phyloP scores from a whole-genome alignment of 2,113 vertebrate species.

The Xiphophorus couchianus region DNA sequence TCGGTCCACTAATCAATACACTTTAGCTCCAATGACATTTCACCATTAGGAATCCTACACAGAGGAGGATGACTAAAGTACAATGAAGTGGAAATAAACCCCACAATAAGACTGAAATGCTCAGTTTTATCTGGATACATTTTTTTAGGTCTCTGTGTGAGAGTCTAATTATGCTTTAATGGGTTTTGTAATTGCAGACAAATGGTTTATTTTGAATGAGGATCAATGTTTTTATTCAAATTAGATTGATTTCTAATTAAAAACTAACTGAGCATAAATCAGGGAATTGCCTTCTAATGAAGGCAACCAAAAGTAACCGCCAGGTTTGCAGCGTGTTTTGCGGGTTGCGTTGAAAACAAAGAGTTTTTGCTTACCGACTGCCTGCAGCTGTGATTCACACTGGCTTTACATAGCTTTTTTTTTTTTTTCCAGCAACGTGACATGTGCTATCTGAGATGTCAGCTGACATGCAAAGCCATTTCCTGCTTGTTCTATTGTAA shows the following conservation, averaged over 20 bases:
- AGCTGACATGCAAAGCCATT: constrained; percentile 70
- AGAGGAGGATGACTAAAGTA: neutral
- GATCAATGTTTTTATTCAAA: constrained; percentile 77
- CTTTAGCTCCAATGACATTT: neutral
- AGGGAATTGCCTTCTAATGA: constrained; percentile 41
- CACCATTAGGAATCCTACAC: neutral
- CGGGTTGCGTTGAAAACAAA: constrained; percentile 32
- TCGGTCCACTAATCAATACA: constrained; percentile 9
- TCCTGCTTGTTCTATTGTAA: constrained; percentile 66
- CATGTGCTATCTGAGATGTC: constrained; percentile 63
- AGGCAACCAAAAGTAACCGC: constrained; percentile 46
- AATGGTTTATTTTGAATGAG: constrained; percentile 77
- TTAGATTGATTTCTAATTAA: constrained; percentile 79
- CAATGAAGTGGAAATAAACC: constrained; percentile 13
- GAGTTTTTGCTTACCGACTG: constrained; percentile 10
- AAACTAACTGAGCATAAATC: constrained; percentile 76
- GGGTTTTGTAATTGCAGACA: constrained; percentile 77
- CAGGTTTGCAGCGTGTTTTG: constrained; percentile 3
- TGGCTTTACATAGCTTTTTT: constrained; percentile 49
- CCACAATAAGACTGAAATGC: constrained; percentile 17
- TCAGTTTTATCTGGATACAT: constrained; percentile 49
- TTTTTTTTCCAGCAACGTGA: constrained; percentile 46
- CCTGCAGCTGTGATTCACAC: constrained; percentile 50
- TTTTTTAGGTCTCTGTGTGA: constrained; percentile 40
- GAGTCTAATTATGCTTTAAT: constrained; percentile 79